Percentiles rank a stretch among this genome's conserved stretches.
Evolutionary conservation across 2,797 vertebrate species (phyloP).

Genomic region (Ateles fusciceps): DNA sequence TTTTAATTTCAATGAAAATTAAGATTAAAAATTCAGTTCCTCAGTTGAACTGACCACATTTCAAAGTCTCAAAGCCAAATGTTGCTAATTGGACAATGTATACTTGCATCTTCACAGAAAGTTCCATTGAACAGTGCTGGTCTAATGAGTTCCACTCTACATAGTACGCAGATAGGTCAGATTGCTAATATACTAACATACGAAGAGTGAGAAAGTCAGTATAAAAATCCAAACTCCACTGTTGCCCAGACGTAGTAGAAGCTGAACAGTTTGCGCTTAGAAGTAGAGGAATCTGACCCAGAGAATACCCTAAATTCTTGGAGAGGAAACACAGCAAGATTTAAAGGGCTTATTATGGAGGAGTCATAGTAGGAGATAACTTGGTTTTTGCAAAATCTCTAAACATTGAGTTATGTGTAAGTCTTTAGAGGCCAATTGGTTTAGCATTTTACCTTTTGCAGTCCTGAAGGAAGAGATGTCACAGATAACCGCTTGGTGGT

Average conservation of each 20-base stretch:
- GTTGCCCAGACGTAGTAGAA: background rate
- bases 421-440: background rate
- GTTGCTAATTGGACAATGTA: background rate
- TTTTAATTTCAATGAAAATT: background rate
- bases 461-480: constrained; percentile 75
- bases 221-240: background rate
- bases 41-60: background rate
- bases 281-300: background rate
- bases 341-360: background rate
- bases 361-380: background rate
- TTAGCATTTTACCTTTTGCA: constrained; percentile 76
- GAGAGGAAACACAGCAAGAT: background rate
- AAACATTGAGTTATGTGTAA: background rate
- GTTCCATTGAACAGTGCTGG: background rate
- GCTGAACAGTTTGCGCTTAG: background rate
- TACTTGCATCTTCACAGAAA: background rate
- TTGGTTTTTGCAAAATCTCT: background rate
- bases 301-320: background rate
- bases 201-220: background rate
- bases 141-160: background rate
- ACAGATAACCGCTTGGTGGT: constrained; percentile 76
- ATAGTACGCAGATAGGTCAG: background rate
- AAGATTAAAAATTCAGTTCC: background rate
- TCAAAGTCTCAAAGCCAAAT: background rate
- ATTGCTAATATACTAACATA: background rate